Percentiles rank a stretch among this genome's conserved stretches.
These are phyloP conservation scores for Garrulus glandarius DNA, from an alignment of 2,797 vertebrate genomes.

Conservation along the genomic window DNA sequence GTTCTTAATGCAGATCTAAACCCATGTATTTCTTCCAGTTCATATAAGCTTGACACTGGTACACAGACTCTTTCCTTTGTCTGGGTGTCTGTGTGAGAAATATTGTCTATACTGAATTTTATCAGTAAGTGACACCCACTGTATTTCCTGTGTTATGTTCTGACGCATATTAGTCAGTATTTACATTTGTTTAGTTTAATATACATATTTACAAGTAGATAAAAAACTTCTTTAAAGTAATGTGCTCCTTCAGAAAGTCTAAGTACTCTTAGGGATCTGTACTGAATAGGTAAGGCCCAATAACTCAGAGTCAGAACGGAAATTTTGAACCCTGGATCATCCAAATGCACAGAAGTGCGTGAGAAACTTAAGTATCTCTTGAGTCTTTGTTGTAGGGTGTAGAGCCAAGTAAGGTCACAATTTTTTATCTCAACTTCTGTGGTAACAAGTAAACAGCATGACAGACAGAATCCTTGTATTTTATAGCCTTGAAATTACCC, in stretches of 20 bases:
- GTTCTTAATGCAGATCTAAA: background rate
- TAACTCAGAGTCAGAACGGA: background rate
- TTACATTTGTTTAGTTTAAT: background rate
- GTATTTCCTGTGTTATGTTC: background rate
- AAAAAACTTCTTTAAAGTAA: background rate
- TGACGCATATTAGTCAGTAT: background rate
- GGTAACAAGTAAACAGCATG: background rate
- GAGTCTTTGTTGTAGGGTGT: background rate
- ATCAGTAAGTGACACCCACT: background rate
- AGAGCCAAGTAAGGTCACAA: background rate
- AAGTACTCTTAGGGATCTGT: background rate
- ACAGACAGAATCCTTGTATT: background rate
- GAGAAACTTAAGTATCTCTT: background rate
- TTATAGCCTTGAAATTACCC: background rate
- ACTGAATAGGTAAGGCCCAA: background rate
- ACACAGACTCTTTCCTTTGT: background rate
- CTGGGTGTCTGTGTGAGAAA: background rate
- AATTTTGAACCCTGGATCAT: background rate
- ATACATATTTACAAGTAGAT: background rate
- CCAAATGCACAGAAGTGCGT: background rate
- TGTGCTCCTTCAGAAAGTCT: background rate
- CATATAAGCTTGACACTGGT: background rate
- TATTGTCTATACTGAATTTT: background rate
- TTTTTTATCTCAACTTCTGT: background rate
- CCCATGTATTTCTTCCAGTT: background rate